Evolutionary conservation across 2,113 vertebrate species (phyloP).

Genomic region (Myotis davidii): DNA sequence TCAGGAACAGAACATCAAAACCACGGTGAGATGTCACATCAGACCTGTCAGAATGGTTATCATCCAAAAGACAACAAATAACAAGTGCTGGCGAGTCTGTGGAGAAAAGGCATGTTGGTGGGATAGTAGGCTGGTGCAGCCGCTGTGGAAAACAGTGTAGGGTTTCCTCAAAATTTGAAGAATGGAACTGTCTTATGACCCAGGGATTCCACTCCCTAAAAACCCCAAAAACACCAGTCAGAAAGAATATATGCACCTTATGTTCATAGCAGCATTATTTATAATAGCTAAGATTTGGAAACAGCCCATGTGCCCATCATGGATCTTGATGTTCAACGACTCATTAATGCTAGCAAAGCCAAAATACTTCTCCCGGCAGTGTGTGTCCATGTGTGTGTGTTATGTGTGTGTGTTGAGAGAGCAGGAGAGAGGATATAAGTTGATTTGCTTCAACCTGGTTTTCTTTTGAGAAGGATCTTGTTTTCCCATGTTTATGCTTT

Average conservation of each 20-base stretch:
- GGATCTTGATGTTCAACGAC: neutral
- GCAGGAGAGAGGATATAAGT: neutral
- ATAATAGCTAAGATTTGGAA: neutral
- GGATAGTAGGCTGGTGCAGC: neutral
- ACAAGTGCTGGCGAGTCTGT: neutral
- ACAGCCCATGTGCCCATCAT: neutral
- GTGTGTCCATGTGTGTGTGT: neutral
- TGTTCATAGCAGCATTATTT: neutral
- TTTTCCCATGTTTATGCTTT: constrained; percentile 8
- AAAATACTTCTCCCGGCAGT: neutral
- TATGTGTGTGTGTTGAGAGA: neutral
- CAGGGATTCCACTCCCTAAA: neutral
- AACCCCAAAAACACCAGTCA: too few relatives aligned
- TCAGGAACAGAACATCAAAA: neutral
- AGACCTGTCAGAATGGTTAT: neutral
- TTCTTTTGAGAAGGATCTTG: neutral
- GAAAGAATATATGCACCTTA: neutral
- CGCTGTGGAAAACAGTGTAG: neutral
- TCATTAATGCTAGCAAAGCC: neutral
- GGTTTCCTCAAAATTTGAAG: too few relatives aligned
- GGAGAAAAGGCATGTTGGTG: neutral
- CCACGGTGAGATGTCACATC: neutral
- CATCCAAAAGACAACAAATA: neutral
- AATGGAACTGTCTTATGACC: neutral
- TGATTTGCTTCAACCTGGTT: neutral